Percentiles rank a stretch among this genome's conserved stretches.
These are phyloP conservation scores for Campoplex nolae DNA, from an alignment of 2,888 invertebrate species.

Conservation along the genomic window DNA sequence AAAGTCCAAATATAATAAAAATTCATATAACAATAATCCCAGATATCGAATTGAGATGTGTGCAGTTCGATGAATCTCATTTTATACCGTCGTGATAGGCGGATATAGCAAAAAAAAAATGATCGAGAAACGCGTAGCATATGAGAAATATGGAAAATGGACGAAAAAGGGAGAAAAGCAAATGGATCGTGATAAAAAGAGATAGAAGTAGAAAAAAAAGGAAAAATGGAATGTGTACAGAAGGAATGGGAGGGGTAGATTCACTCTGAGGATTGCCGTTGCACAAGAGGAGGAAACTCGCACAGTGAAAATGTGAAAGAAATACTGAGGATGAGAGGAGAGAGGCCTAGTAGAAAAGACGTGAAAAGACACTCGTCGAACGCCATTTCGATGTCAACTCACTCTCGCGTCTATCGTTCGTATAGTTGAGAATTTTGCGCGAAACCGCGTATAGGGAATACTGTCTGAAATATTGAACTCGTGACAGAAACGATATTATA, in stretches of 20 bases:
- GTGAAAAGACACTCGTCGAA: slow-evolving; percentile 50
- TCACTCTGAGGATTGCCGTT: slow-evolving; percentile 11
- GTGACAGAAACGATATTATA: background rate
- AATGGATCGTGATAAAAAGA: slow-evolving; percentile 21
- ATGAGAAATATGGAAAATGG: slow-evolving; percentile 21
- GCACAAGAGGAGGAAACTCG: background rate
- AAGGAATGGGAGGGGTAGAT: slow-evolving; percentile 25
- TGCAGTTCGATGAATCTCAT: background rate
- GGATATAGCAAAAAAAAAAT: slow-evolving; percentile 45
- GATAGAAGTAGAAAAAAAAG: slow-evolving; percentile 9
- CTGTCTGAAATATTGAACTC: slow-evolving; percentile 58
- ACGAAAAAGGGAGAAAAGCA: slow-evolving; percentile 22
- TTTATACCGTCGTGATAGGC: slow-evolving; percentile 8
- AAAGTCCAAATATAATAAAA: too few species aligned
- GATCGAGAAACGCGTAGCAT: slow-evolving; percentile 17
- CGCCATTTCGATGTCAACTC: slow-evolving; percentile 57
- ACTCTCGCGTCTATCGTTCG: slow-evolving; percentile 17
- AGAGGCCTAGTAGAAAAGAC: slow-evolving; percentile 37
- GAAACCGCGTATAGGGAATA: slow-evolving; percentile 16
- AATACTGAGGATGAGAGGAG: background rate
- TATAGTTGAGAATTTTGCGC: slow-evolving; percentile 30
- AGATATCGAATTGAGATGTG: background rate
- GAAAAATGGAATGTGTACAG: slow-evolving; percentile 24
- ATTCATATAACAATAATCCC: background rate
- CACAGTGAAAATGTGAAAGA: background rate